Percentiles rank a stretch among this genome's conserved stretches.
These are phyloP conservation scores for Anagyrus pseudococci DNA, from an alignment of 2,888 invertebrate species.

Conservation along the genomic window DNA sequence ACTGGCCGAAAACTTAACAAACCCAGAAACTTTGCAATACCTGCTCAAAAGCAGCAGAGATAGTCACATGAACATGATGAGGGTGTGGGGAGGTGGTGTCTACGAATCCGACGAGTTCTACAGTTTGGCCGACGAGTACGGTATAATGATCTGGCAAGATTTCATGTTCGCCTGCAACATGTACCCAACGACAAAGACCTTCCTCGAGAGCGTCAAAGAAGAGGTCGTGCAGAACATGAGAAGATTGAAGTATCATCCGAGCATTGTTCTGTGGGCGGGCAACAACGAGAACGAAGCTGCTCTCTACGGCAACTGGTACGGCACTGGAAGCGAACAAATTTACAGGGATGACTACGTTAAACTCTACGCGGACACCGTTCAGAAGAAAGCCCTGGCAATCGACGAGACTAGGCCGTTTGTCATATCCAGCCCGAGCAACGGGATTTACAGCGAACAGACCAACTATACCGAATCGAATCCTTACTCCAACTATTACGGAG, in stretches of 20 bases:
- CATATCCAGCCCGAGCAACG: constrained; percentile 93
- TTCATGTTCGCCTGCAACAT: constrained; percentile 96
- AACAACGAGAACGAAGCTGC: constrained; percentile 98
- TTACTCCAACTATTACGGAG: constrained; percentile 81
- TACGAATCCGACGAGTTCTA: constrained; percentile 94
- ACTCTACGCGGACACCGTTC: constrained; percentile 82
- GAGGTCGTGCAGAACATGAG: constrained; percentile 85
- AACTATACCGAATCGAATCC: constrained; percentile 83
- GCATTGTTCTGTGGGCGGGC: constrained; percentile 89
- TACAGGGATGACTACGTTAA: constrained; percentile 81
- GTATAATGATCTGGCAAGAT: constrained; percentile 97
- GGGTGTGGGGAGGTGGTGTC: constrained; percentile 99
- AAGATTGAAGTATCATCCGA: constrained; percentile 85
- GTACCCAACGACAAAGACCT: constrained; percentile 81
- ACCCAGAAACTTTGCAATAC: constrained; percentile 66
- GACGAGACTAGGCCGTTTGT: constrained; percentile 75
- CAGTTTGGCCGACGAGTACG: constrained; percentile 82
- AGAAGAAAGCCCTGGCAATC: constrained; percentile 68
- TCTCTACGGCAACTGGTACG: constrained; percentile 80
- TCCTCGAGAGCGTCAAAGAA: constrained; percentile 73
- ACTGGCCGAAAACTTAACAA: constrained; percentile 76
- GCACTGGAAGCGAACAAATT: constrained; percentile 62
- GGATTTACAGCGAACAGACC: constrained; percentile 73
- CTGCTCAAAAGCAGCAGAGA: constrained; percentile 75
- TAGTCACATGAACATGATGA: constrained; percentile 88